Percentiles rank a stretch among this genome's conserved stretches.
These are phyloP conservation scores for Drosophila guanche DNA, from an alignment of 1,140 invertebrate genomes.

Conservation along the genomic window DNA sequence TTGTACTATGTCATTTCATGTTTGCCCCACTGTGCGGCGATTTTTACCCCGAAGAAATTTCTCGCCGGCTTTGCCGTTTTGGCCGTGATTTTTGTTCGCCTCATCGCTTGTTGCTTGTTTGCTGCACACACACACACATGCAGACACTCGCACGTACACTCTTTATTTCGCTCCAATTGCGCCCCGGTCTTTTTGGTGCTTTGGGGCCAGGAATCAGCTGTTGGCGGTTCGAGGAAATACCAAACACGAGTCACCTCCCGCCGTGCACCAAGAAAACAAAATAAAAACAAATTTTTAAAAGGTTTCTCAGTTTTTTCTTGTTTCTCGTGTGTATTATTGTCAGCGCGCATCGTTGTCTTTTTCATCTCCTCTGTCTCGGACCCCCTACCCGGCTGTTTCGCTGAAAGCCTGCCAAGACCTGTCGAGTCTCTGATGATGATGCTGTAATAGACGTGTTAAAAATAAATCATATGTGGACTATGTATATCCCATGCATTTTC, in stretches of 20 bases:
- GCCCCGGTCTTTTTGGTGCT: conserved; percentile 9
- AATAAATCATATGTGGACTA: conserved; percentile 54
- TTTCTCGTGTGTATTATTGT: conserved; percentile 43
- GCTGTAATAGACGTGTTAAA: conserved; percentile 68
- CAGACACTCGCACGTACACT: conserved; percentile 14
- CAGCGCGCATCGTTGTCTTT: conserved; percentile 16
- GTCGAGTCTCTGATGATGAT: conserved; percentile 33
- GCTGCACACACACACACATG: neutral
- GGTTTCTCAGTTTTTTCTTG: conserved; percentile 27
- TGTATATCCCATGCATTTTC: conserved; percentile 15
- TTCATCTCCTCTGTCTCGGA: conserved; percentile 4
- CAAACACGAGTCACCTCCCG: conserved; percentile 25
- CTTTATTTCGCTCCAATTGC: conserved; percentile 23
- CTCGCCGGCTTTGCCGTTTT: conserved; percentile 44
- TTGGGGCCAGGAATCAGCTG: conserved; percentile 54
- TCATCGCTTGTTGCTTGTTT: conserved; percentile 72
- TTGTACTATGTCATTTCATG: neutral
- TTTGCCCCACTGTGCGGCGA: conserved; percentile 45
- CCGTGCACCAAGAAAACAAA: conserved; percentile 19
- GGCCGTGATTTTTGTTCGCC: conserved; percentile 24
- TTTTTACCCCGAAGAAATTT: conserved; percentile 30
- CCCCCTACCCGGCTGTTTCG: conserved; percentile 2
- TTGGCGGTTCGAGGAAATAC: conserved; percentile 40
- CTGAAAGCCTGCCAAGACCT: conserved; percentile 35
- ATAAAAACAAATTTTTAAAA: conserved; percentile 51